phyloP scores from a whole-genome alignment of 2,113 vertebrate genomes.

The Lepisosteus osseus region DNA sequence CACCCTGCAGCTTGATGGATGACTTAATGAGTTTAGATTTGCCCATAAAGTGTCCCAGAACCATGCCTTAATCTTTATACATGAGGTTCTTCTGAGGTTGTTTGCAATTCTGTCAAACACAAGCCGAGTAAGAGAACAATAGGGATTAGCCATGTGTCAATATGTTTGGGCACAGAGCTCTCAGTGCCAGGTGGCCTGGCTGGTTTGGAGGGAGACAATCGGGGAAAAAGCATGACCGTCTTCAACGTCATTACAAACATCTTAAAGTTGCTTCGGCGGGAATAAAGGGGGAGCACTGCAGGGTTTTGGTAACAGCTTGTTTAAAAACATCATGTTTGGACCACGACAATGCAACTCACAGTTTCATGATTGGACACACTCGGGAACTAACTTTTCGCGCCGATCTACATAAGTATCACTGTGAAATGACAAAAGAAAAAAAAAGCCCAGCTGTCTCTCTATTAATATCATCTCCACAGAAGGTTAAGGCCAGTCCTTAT shows the following conservation, averaged over 20 bases:
- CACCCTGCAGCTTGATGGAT: not conserved
- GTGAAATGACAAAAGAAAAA: too few relatives aligned
- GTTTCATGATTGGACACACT: too few relatives aligned
- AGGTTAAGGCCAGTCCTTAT: too few relatives aligned
- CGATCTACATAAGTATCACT: too few relatives aligned
- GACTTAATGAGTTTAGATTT: not conserved
- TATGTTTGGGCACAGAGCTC: constrained; percentile 3
- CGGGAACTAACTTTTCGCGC: too few relatives aligned
- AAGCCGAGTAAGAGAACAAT: constrained; percentile 2
- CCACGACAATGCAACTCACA: too few relatives aligned
- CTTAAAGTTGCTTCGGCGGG: not conserved
- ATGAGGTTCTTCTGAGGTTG: not conserved
- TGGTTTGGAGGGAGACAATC: not conserved
- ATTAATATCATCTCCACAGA: too few relatives aligned
- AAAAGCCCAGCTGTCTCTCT: too few relatives aligned
- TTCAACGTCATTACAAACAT: not conserved
- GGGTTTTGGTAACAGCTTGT: too few relatives aligned
- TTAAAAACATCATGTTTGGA: too few relatives aligned
- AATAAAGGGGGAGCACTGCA: too few relatives aligned
- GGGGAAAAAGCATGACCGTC: not conserved
- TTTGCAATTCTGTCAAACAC: not conserved
- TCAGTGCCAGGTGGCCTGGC: not conserved
- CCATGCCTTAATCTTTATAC: not conserved
- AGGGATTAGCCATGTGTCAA: constrained; percentile 11
- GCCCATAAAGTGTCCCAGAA: not conserved